These are phyloP conservation scores for Chaitophorus viminalis DNA, from an alignment of 2,888 invertebrate genomes.

Conservation along the genomic window DNA sequence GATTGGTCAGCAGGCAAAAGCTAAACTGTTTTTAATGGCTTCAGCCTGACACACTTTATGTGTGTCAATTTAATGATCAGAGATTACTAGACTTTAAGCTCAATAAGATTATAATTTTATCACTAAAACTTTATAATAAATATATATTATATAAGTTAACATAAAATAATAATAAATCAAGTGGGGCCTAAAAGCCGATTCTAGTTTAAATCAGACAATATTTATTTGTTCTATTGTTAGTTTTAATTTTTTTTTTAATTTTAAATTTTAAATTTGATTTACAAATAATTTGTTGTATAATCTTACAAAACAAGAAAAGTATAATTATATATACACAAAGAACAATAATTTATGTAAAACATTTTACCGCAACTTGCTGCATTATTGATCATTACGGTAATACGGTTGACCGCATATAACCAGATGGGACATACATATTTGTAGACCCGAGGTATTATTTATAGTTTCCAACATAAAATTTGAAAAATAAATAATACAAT, in stretches of 20 bases:
- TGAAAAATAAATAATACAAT: background rate
- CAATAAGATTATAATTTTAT: background rate
- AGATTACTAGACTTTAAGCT: background rate
- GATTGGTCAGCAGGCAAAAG: constrained; percentile 20
- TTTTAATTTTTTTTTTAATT: no score
- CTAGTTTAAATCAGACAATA: no score
- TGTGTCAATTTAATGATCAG: constrained; percentile 19
- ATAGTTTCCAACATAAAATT: background rate
- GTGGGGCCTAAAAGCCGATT: no score
- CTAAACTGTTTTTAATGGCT: constrained; percentile 47
- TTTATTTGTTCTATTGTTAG: no score
- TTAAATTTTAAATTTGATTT: background rate
- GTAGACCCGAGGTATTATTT: background rate
- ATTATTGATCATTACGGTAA: constrained; percentile 56
- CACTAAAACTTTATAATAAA: background rate
- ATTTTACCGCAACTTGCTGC: constrained; percentile 56
- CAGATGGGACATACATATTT: constrained; percentile 43
- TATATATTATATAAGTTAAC: background rate
- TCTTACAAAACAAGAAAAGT: background rate
- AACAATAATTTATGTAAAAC: constrained; percentile 21
- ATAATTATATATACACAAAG: no score
- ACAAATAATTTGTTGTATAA: background rate
- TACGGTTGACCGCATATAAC: constrained; percentile 40
- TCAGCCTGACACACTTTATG: background rate
- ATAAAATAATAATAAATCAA: background rate